Evolutionary conservation across 2,797 vertebrate genomes (phyloP).

Genomic region (Gambusia yucatana): DNA sequence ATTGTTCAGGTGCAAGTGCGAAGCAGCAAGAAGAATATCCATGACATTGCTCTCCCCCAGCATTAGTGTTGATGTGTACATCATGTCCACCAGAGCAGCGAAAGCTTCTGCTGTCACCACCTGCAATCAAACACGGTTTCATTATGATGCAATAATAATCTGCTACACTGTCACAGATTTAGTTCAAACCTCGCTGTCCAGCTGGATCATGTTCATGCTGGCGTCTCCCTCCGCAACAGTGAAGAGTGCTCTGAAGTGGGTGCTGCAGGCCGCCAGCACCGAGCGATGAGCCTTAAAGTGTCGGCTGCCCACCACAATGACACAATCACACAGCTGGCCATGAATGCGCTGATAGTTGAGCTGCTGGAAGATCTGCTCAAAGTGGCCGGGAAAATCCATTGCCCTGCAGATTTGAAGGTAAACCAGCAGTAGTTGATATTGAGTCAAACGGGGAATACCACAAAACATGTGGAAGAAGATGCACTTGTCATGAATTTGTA

Average conservation of each 20-base stretch:
- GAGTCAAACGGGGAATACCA: background rate
- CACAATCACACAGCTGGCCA: constrained; percentile 95
- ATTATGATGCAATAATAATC: background rate
- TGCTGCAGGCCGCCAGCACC: constrained; percentile 95
- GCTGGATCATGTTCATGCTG: constrained; percentile 96
- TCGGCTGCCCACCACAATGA: constrained; percentile 93
- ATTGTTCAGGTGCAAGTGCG: constrained; percentile 95
- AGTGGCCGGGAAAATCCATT: constrained; percentile 99
- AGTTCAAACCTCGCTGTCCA: constrained; percentile 89
- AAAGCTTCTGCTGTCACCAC: constrained; percentile 98
- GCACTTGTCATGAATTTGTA: background rate
- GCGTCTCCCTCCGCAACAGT: constrained; percentile 93
- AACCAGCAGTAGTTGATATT: background rate
- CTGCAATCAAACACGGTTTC: constrained; percentile 41
- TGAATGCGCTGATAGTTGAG: constrained; percentile 96
- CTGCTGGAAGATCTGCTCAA: constrained; percentile 98
- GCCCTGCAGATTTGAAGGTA: constrained; percentile 21
- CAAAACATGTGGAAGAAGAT: background rate
- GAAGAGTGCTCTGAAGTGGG: constrained; percentile 95
- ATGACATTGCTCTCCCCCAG: constrained; percentile 98
- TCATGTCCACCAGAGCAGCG: constrained; percentile 96
- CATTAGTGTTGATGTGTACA: constrained; percentile 99
- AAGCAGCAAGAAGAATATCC: constrained; percentile 95
- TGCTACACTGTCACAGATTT: too few relatives aligned
- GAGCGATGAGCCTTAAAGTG: constrained; percentile 98